Conservation (phyloP, 2,888 invertebrate species). For the Zygothrica quintamaculata region DNA sequence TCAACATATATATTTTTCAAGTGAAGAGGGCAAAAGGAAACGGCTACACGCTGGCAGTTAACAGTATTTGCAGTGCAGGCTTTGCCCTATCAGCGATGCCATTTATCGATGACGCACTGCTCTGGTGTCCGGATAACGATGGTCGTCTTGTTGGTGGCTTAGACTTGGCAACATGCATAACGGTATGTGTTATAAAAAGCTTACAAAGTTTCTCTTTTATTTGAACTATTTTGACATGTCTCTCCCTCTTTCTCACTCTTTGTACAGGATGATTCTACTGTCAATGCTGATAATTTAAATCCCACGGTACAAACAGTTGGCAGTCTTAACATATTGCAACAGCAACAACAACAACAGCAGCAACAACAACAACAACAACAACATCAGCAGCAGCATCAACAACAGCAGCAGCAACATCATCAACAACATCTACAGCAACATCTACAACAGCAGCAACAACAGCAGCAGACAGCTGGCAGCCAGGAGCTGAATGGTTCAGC, state of each 20-base stretch:
- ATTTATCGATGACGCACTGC: conserved; percentile 97
- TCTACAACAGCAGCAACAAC: conserved; percentile 20
- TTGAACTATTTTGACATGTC: background rate
- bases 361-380: conserved; percentile 32
- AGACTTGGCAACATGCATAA: conserved; percentile 94
- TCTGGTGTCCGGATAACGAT: conserved; percentile 97
- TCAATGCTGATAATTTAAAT: conserved; percentile 68
- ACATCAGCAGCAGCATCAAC: conserved; percentile 21
- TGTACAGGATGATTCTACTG: conserved; percentile 67
- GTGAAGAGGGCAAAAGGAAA: conserved; percentile 56
- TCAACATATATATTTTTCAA: conserved; percentile 53
- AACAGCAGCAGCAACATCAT: conserved; percentile 15
- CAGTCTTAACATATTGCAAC: conserved; percentile 35
- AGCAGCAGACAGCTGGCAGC: conserved; percentile 35
- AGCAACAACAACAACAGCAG: conserved; percentile 38
- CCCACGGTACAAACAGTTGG: conserved; percentile 59
- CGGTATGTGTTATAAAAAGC: too few relatives aligned
- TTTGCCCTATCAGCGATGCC: conserved; percentile 91
- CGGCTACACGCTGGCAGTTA: conserved; percentile 84
- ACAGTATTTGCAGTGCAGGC: conserved; percentile 84
- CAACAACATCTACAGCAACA: conserved; percentile 34
- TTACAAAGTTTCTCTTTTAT: background rate
- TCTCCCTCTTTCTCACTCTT: conserved; percentile 2
- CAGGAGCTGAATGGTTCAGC: conserved; percentile 61
- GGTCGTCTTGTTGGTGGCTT: conserved; percentile 91